Base-by-base conservation (phyloP, 2,113 vertebrate species). In the Poecile atricapillus region DNA sequence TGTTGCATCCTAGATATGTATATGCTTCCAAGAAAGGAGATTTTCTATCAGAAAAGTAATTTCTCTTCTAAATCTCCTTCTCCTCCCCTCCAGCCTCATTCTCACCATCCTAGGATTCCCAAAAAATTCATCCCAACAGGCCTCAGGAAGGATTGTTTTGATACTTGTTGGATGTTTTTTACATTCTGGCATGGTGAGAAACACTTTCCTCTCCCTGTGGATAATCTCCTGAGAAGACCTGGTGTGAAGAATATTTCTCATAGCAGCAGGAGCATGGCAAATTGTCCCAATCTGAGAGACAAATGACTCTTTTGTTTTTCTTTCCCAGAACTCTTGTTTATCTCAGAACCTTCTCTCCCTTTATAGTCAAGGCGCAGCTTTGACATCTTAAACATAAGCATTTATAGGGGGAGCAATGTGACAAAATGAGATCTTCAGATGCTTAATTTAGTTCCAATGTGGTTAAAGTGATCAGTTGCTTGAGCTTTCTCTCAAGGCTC, bases 371-470 rank as follows among this genome's bases (percentile, higher is more conserved):
- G 37, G 24, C 3, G 2, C 43, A 92, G 60, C 7, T 41, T 84
- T 96, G 65, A 93, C 85, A 75, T 93, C 94, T 76, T 79, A 88
- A 94, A 93, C 64, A 88, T 20, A 70, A 87, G 37, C 90, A 58
- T 31, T 50, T 81, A 62, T 24, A 75, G 47, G 31, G 41, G 19
- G 7, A 92, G 27, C 62, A 89, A 88, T 0, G 5, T 87, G 94
- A 80, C 7, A 18, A 96, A 94, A 92, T 88, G 44, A 94, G 83
- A 78, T 83, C 74, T 95, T 94, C 93, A 88, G 87, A 89, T 80
- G 95, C 85, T 96, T 63, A 90, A 47, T 93, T 85, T 91, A 92
- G 87, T 95, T 97, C 94, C 84, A 90, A 67, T 33, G 55, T 58
- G 47, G 87, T 97, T 95, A 88, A 92, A 94, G 52, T 58, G 49